A percentile compares a stretch with the other conserved stretches of the same genome.
phyloP scores from a whole-genome alignment of 2,797 vertebrate genomes.

The Lophius americanus region DNA sequence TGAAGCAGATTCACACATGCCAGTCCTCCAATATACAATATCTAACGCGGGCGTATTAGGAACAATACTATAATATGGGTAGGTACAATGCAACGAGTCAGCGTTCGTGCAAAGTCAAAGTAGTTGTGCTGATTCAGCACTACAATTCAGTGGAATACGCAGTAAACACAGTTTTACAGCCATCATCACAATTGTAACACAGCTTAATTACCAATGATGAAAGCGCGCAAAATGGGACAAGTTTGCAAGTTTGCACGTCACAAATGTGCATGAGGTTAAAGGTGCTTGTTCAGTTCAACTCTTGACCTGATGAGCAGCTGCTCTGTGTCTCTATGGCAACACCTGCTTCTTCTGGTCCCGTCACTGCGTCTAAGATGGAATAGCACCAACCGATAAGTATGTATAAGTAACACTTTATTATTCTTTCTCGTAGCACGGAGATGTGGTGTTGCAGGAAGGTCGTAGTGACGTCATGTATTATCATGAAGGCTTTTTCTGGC shows the following conservation, averaged over 20 bases:
- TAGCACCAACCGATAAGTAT: not conserved
- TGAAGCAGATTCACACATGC: too few relatives aligned
- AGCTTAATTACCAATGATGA: slow-evolving; percentile 8
- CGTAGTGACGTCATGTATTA: slow-evolving; percentile 75
- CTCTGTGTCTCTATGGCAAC: slow-evolving; percentile 11
- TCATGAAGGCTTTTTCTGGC: slow-evolving; percentile 98
- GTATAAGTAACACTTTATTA: not conserved
- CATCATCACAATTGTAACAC: too few relatives aligned
- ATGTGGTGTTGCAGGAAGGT: slow-evolving; percentile 44
- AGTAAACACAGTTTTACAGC: too few relatives aligned
- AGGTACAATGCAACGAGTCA: too few relatives aligned
- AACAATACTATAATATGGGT: too few relatives aligned
- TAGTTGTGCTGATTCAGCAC: too few relatives aligned
- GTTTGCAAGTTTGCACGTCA: not conserved
- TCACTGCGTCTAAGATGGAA: slow-evolving; percentile 8
- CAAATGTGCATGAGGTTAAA: slow-evolving; percentile 26
- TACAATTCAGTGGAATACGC: too few relatives aligned
- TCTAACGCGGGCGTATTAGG: too few relatives aligned
- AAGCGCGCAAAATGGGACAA: slow-evolving; percentile 15
- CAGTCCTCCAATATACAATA: too few relatives aligned
- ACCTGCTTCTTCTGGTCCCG: slow-evolving; percentile 12
- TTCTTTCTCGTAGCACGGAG: slow-evolving; percentile 57
- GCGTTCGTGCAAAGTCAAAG: too few relatives aligned
- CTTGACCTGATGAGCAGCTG: slow-evolving; percentile 59
- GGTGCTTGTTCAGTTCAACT: slow-evolving; percentile 46